Evolutionary conservation across 2,113 vertebrate species (phyloP).

Genomic region (Chloroceryle aenea): DNA sequence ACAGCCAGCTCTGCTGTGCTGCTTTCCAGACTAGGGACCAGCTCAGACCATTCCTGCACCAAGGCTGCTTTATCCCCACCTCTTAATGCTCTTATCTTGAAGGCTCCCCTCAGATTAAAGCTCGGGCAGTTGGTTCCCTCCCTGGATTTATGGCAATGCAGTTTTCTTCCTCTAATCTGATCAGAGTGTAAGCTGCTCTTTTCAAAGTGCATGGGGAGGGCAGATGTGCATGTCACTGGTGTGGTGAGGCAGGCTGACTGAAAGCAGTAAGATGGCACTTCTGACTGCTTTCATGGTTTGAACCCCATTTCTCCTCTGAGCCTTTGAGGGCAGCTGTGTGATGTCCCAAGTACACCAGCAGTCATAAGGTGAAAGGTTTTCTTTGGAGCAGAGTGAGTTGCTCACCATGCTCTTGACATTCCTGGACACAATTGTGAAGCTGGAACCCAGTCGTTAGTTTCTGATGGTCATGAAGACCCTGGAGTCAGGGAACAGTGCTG

Average conservation of each 20-base stretch:
- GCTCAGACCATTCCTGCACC: neutral
- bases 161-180: conserved; percentile 30
- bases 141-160: conserved; percentile 11
- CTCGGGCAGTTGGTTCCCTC: neutral
- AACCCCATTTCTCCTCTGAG: neutral
- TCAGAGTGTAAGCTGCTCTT: conserved; percentile 36
- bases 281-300: neutral
- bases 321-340: neutral
- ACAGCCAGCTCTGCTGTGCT: neutral
- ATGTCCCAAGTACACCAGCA: neutral
- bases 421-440: neutral
- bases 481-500: neutral
- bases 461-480: neutral
- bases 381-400: neutral
- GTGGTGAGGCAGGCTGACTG: neutral
- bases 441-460: neutral
- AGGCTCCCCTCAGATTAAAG: conserved; percentile 32
- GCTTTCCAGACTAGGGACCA: neutral
- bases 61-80: neutral
- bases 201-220: neutral
- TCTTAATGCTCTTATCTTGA: conserved; percentile 48
- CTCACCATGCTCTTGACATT: neutral
- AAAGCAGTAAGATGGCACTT: neutral
- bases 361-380: neutral
- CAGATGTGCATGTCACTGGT: neutral